Percentiles rank a stretch among this genome's conserved stretches.
Conservation (phyloP, 2,888 invertebrate species). For the Lycia hirtaria region DNA sequence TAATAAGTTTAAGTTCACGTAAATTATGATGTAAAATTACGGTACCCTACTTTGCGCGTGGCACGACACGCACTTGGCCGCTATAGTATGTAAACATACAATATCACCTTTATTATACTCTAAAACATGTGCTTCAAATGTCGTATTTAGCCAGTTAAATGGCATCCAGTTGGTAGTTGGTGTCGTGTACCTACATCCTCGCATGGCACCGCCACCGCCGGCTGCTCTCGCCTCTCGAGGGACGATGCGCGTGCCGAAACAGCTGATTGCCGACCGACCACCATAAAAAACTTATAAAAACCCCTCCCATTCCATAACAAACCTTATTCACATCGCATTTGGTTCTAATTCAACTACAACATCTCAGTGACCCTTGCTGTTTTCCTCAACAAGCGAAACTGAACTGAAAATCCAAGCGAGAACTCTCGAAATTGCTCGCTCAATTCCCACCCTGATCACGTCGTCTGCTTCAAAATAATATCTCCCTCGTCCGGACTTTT, state of each 20-base stretch:
- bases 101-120: neutral
- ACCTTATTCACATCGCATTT: constrained; percentile 42
- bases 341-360: constrained; percentile 47
- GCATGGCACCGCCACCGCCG: constrained; percentile 54
- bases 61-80: too few species aligned
- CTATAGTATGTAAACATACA: neutral
- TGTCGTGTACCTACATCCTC: constrained; percentile 39
- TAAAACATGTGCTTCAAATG: neutral
- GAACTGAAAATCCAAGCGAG: constrained; percentile 52
- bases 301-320: constrained; percentile 41
- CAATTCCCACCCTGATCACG: constrained; percentile 56
- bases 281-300: constrained; percentile 73
- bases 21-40: too few species aligned
- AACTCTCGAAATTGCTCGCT: constrained; percentile 59
- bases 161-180: constrained; percentile 20
- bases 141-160: constrained; percentile 26
- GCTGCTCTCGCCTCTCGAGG: constrained; percentile 69
- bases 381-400: constrained; percentile 55
- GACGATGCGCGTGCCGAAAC: constrained; percentile 77
- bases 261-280: constrained; percentile 81
- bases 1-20: too few species aligned
- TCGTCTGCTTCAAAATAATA: constrained; percentile 69
- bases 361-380: constrained; percentile 63
- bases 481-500: constrained; percentile 41
- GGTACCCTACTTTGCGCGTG: too few species aligned